Conservation (phyloP, 2,113 vertebrate species). For the Thalassarche chlororhynchos region DNA sequence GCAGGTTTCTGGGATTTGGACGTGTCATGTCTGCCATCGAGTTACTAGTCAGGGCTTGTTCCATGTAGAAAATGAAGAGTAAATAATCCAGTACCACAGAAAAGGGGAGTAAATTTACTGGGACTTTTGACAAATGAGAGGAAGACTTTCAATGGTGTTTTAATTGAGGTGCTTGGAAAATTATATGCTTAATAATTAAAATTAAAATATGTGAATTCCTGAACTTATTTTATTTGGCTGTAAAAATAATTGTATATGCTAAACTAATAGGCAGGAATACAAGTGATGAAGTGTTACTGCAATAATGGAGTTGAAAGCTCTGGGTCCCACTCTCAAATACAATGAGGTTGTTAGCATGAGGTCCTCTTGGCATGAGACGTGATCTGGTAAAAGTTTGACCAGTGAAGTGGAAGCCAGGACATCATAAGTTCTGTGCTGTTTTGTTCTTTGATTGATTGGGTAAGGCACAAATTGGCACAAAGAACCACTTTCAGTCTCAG, state of each 20-base stretch:
- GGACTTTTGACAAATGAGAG: constrained; percentile 15
- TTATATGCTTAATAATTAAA: constrained; percentile 25
- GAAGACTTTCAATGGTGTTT: constrained; percentile 7
- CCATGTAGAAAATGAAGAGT: constrained; percentile 41
- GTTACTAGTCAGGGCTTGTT: constrained; percentile 47
- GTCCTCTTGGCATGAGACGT: background rate
- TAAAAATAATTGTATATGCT: constrained; percentile 38
- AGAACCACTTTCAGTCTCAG: background rate
- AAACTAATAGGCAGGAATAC: background rate
- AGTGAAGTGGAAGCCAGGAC: constrained; percentile 47
- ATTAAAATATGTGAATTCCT: constrained; percentile 21
- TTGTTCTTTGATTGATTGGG: constrained; percentile 22
- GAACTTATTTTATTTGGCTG: constrained; percentile 21
- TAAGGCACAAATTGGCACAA: constrained; percentile 27
- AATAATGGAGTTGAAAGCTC: background rate
- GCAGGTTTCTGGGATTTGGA: constrained; percentile 40
- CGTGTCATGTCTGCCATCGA: constrained; percentile 46
- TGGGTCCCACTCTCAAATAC: background rate
- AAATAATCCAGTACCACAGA: constrained; percentile 60
- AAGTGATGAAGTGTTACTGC: constrained; percentile 1
- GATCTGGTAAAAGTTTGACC: constrained; percentile 55
- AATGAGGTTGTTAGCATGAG: constrained; percentile 23
- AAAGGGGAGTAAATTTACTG: constrained; percentile 36
- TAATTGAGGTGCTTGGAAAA: constrained; percentile 33
- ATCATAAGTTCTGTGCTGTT: constrained; percentile 18